Evolutionary conservation across 1,140 invertebrate genomes (phyloP), one percentile per base, ranked within the genome.

Genomic region (Temnothorax nylanderi): DNA sequence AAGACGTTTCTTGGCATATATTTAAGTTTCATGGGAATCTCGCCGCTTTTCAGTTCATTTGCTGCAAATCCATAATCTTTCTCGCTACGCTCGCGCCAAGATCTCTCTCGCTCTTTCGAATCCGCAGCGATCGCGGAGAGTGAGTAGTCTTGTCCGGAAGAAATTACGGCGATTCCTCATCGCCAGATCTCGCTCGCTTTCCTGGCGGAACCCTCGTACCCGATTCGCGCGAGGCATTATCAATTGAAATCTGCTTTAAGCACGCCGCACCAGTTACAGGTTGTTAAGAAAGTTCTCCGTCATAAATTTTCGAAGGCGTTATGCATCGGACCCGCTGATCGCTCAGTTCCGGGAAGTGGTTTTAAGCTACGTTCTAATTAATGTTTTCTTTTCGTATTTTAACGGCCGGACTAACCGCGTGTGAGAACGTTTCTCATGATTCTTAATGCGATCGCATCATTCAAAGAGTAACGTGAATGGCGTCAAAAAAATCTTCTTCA

Each of bases 11-110:
- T 92, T 81, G 89, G 77, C 90, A 90, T 92, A 90, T 92, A 90
- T 94, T 94, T 94, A 92, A 94, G 93, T 94, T 94, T 92, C 90
- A 94, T 93, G 92, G 89, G 87, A 86, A 92, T 90, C 85, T 85
- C 85, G 87, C 69, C 86, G 62, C 81, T 62, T 56, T 44, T 81
- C 84, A 74, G 75, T 91, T 91, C 93, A 88, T 90, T 91, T 85
- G 67, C 78, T 80, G 67, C 78, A 84, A 89, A 91, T 88, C 81
- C 72, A 71, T 81, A 78, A 76, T 91, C 85, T 88, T 87, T 90
- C 89, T 86, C 84, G 56, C 21, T 51, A 8, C n/a, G 8, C n/a
- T 18, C 47, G 11, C 21, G 51, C n/a, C n/a, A 13, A 41, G 34
- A 76, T n/a, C 60, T 64, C 21, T 18, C 41, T 54, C 44, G 21